Evolutionary conservation across 2,888 invertebrate genomes (phyloP).

Genomic region (Cylloceria caligata): DNA sequence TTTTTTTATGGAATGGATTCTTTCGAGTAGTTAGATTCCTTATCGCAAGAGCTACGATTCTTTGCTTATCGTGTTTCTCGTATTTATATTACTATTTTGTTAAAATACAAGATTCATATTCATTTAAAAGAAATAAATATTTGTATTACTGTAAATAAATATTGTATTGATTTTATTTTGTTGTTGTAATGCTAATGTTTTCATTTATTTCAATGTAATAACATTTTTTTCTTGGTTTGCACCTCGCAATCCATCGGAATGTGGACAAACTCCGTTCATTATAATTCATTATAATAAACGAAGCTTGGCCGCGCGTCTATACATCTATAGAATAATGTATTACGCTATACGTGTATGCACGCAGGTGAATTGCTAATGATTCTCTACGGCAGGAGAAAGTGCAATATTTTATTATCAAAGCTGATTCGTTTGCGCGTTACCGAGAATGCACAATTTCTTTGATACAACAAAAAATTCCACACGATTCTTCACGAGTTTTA

Average conservation of each 20-base stretch:
- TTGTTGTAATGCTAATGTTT: too few species aligned
- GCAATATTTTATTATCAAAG: constrained; percentile 6
- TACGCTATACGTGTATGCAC: not conserved
- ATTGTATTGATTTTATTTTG: too few species aligned
- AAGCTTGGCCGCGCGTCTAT: too few species aligned
- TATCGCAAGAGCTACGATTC: not conserved
- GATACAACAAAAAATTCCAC: not conserved
- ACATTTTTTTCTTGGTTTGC: too few species aligned
- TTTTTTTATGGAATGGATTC: too few species aligned
- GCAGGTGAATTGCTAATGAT: not conserved
- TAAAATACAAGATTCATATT: too few species aligned
- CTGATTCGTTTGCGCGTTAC: not conserved
- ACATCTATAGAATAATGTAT: too few species aligned
- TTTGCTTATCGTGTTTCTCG: not conserved
- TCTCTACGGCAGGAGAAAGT: constrained; percentile 1
- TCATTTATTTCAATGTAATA: too few species aligned
- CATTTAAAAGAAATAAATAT: too few species aligned
- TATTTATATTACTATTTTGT: not conserved
- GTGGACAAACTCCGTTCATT: constrained; percentile 17
- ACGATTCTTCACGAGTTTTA: not conserved
- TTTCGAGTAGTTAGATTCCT: too few species aligned
- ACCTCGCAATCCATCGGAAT: not conserved
- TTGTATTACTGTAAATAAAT: too few species aligned
- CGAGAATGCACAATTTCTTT: constrained; percentile 7
- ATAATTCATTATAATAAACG: too few species aligned